phyloP scores from a whole-genome alignment of 2,797 vertebrate genomes.

The Smutsia gigantea region DNA sequence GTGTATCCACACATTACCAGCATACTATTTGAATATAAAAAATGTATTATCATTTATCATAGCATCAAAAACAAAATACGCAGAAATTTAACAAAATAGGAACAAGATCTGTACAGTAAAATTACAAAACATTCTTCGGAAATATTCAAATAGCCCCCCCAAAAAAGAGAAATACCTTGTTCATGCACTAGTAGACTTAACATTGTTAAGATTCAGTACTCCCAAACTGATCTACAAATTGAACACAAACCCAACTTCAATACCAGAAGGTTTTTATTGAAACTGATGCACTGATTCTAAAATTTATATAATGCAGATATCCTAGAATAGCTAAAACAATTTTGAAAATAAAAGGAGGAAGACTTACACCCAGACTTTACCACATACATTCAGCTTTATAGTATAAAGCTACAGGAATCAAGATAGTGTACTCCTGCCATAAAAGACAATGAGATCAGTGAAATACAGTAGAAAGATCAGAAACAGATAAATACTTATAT shows the following conservation, averaged over 20 bases:
- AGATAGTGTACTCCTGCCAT: not conserved
- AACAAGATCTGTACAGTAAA: not conserved
- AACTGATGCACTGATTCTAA: not conserved
- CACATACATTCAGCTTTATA: not conserved
- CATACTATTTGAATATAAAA: not conserved
- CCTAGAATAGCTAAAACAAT: not conserved
- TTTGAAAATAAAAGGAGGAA: not conserved
- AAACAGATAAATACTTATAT: not conserved
- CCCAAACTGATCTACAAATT: not conserved
- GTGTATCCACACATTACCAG: slow-evolving; percentile 17
- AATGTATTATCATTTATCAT: not conserved
- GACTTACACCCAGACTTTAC: not conserved
- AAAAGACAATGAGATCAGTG: not conserved
- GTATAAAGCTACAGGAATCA: not conserved
- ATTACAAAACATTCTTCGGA: not conserved
- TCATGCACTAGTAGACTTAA: not conserved
- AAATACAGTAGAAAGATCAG: not conserved
- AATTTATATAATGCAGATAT: not conserved
- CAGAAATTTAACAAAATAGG: slow-evolving; percentile 40
- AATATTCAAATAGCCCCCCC: slow-evolving; percentile 22
- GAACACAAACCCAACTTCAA: not conserved
- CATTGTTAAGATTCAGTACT: not conserved
- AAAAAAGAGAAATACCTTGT: not conserved
- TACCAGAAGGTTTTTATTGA: not conserved
- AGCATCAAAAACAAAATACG: slow-evolving; percentile 7